Evolutionary conservation across 2,888 invertebrate genomes (phyloP), one percentile per base, ranked within the genome.

Genomic region (Aleiodes alternator): DNA sequence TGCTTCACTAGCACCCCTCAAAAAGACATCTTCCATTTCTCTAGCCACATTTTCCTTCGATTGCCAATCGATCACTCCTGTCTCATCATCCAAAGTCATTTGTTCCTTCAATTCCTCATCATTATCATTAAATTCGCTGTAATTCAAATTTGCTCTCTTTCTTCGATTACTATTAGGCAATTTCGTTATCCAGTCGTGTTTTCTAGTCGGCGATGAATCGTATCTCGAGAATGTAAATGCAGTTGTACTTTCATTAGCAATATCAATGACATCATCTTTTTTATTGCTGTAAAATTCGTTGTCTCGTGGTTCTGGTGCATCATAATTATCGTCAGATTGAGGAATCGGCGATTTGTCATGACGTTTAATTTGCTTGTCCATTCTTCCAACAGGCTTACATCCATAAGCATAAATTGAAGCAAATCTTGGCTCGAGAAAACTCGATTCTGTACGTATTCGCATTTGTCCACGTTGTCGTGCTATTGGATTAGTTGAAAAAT

Each of bases 391-490:
- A 0, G 86, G 93, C 83, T 94, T 94, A 84, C 96, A 96, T 0
- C 95, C 95, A 80, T 96, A 96, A 0, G 96, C 96, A 84, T 96
- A 96, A 0, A 96, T 95, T 59, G 96, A 96, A 50, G 96, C 94
- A 83, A 96, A 96, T 12, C 96, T 94, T 0, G 96, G 96, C 82
- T 96, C 96, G 0, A 96, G 92, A 84, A 96, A 96, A 86, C 95
- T 95, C 0, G 96, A 95, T 84, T 95, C 95, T 0, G 95, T 95
- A 87, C 94, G 93, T 1, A 94, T 94, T 82, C 94, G 93, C 87
- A 94, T 94, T 81, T 94, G 93, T 0, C 94, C 94, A 0, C 93
- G 92, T 81, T 93, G 93, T 48, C 93, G 92, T 61, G 93, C 92
- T 34, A 94, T 90, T 0, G 95, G 95, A 80, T 93, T 93, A 0